phyloP scores from a whole-genome alignment of 1,140 invertebrate genomes.

The Acromyrmex charruanus region DNA sequence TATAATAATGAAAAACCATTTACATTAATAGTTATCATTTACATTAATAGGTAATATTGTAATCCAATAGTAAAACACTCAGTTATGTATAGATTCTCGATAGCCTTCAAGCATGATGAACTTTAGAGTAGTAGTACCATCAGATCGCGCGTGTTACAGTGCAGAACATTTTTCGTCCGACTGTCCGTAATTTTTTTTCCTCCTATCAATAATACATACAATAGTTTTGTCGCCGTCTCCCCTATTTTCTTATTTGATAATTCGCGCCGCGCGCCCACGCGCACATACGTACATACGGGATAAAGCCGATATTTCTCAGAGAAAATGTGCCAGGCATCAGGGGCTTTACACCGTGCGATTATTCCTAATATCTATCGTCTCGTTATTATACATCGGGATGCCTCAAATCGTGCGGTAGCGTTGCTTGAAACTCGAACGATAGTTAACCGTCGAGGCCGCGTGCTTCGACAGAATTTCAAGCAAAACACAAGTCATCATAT shows the following conservation, averaged over 20 bases:
- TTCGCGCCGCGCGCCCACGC: neutral
- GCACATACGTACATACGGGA: neutral
- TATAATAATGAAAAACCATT: constrained; percentile 84
- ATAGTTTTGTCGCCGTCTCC: constrained; percentile 5
- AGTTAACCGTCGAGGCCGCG: neutral
- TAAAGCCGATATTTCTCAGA: constrained; percentile 63
- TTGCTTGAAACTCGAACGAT: constrained; percentile 17
- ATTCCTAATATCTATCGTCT: constrained; percentile 70
- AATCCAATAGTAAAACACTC: constrained; percentile 82
- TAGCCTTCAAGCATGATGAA: constrained; percentile 73
- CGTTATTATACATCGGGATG: constrained; percentile 69
- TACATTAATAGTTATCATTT: constrained; percentile 81
- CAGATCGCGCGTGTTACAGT: constrained; percentile 57
- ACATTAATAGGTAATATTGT: constrained; percentile 76
- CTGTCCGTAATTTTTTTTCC: constrained; percentile 22
- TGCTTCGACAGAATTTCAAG: constrained; percentile 5
- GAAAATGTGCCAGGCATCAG: constrained; percentile 71
- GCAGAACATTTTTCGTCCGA: constrained; percentile 46
- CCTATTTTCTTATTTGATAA: constrained; percentile 37
- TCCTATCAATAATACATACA: constrained; percentile 34
- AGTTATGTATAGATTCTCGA: constrained; percentile 79
- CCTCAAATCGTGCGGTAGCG: neutral
- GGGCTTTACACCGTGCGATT: constrained; percentile 64
- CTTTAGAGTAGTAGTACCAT: constrained; percentile 68
- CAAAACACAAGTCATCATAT: too few species aligned